phyloP scores from a whole-genome alignment of 37 sponge, comb jelly and placozoan genomes.

The Diacarnus erythraeanus region DNA sequence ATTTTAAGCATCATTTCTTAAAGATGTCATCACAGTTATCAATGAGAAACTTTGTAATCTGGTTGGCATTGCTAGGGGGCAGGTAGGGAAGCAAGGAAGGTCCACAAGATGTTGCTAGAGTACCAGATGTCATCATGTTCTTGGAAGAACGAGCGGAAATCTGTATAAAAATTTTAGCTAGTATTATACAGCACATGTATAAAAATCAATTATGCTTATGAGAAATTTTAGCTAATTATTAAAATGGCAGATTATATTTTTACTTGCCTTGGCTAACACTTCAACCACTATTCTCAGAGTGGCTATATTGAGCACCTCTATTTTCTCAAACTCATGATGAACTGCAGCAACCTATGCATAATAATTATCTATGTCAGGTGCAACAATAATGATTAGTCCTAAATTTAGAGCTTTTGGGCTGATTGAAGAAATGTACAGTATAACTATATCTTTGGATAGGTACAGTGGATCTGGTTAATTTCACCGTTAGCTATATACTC shows the following conservation, averaged over 20 bases:
- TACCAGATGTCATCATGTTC: constrained; percentile 78
- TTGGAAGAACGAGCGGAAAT: constrained; percentile 32
- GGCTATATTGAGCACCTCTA: constrained; percentile 7
- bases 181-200: not conserved
- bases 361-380: not conserved
- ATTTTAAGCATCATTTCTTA: not conserved
- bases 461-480: too few species aligned
- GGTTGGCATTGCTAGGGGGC: constrained; percentile 56
- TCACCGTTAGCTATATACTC: too few species aligned
- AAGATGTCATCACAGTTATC: constrained; percentile 51
- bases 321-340: constrained; percentile 1
- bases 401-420: too few species aligned
- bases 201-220: too few species aligned
- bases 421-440: too few species aligned
- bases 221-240: too few species aligned
- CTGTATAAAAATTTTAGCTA: constrained; percentile 17
- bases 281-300: constrained; percentile 53
- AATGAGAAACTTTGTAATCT: constrained; percentile 63
- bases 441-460: too few species aligned
- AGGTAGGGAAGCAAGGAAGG: constrained; percentile 79
- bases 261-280: constrained; percentile 38
- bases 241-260: not conserved
- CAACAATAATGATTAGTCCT: not conserved
- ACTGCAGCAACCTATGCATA: constrained; percentile 32
- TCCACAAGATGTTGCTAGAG: constrained; percentile 81